Base-by-base conservation (phyloP, 2,888 invertebrate species). In the Theretra japonica region DNA sequence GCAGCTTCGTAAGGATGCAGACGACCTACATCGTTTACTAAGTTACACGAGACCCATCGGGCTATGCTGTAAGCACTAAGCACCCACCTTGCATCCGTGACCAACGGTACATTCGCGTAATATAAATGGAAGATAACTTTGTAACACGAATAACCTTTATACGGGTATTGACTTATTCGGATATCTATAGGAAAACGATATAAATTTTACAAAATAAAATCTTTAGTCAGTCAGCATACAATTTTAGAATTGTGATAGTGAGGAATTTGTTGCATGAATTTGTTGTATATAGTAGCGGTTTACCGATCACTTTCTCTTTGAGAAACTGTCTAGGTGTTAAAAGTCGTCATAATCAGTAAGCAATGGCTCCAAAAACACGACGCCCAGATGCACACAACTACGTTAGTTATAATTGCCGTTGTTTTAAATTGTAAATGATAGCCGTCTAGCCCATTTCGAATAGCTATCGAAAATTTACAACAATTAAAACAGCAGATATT, bases 51-150 rank as follows among this genome's bases (percentile, higher is more conserved):
- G 80, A 77, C 76, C 76, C 76, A 77, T 76, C 78, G 76, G 79
- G 79, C 81, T 78, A 80, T 78, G 77, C 76, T 72, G 75, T 28
- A 28, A 28, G 28, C 28, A 28, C n/a, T 75, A 76, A 75, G 71
- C 76, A 70, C 73, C 74, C 33, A 65, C 65, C 65, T 74, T 73
- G 77, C 76, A 79, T 80, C 78, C 78, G 79, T 79, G 75, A 79
- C 73, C 81, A 85, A 83, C 83, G 84, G 84, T 82, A 78, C 75
- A 73, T 70, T 59, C 70, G 73, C 72, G 68, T 72, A 78, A 76
- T 76, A 75, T 77, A 77, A 78, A 72, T 68, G 48, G 33, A 50
- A 50, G 57, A 58, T 57, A 41, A 72, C 73, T 73, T 25, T 69
- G 53, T 72, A 70, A 56, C 70, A 69, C 33, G 33, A 58, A 57